Evolutionary conservation across 2,888 invertebrate species (phyloP).

Genomic region (Tetramorium bicarinatum): DNA sequence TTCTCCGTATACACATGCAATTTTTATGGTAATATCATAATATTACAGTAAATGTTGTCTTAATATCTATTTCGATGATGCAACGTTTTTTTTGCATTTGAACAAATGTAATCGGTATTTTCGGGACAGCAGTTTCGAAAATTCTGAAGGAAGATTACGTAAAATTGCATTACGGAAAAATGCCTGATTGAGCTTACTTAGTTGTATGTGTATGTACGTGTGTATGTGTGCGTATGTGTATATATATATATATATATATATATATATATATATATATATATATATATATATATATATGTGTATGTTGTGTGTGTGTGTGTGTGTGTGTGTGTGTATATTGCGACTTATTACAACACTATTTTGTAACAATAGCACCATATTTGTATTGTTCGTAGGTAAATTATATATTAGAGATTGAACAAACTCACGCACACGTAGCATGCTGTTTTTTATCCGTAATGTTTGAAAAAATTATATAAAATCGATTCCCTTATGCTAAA

Average conservation of each 20-base stretch:
- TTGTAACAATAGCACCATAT: conserved; percentile 77
- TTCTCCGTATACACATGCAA: conserved; percentile 70
- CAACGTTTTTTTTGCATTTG: conserved; percentile 61
- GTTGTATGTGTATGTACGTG: neutral
- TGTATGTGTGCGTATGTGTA: neutral
- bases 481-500: conserved; percentile 1
- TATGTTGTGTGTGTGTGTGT: neutral
- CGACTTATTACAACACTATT: conserved; percentile 70
- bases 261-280: neutral
- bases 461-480: neutral
- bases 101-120: conserved; percentile 42
- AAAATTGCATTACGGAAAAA: conserved; percentile 61
- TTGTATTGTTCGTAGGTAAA: conserved; percentile 70
- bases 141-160: conserved; percentile 51
- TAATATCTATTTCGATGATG: conserved; percentile 75
- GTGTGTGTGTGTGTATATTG: conserved; percentile 35
- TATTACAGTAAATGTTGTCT: conserved; percentile 73
- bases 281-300: too few relatives aligned
- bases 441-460: neutral
- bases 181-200: conserved; percentile 62
- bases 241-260: conserved; percentile 4
- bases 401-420: conserved; percentile 21
- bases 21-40: conserved; percentile 64
- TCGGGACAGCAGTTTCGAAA: conserved; percentile 27
- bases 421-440: neutral